Conservation (phyloP, 2,797 vertebrate species). For the Lagodon rhomboides region DNA sequence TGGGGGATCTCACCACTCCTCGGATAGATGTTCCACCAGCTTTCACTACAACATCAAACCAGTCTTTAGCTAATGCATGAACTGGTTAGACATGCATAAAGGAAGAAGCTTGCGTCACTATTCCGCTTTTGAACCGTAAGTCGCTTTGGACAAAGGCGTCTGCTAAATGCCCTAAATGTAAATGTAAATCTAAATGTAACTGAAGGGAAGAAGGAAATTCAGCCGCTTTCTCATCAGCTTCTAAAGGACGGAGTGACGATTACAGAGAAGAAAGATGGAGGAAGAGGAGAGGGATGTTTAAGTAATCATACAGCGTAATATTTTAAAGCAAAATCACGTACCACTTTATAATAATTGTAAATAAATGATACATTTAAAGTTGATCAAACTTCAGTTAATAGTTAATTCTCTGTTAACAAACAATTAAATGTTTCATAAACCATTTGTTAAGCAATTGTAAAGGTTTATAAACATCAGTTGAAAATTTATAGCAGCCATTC, state of each 20-base stretch:
- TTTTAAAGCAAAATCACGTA: conserved; percentile 6
- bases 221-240: conserved; percentile 35
- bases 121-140: conserved; percentile 45
- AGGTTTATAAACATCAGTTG: too few relatives aligned
- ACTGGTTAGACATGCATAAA: conserved; percentile 38
- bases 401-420: too few relatives aligned
- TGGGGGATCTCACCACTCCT: conserved; percentile 41
- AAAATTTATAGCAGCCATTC: too few relatives aligned
- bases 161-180: too few relatives aligned
- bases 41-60: conserved; percentile 35
- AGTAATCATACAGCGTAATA: conserved; percentile 21
- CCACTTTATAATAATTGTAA: too few relatives aligned
- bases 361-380: too few relatives aligned
- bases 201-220: conserved; percentile 31
- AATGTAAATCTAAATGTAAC: too few relatives aligned
- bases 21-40: conserved; percentile 29
- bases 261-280: conserved; percentile 15
- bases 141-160: too few relatives aligned
- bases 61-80: conserved; percentile 39
- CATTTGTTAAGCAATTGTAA: too few relatives aligned
- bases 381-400: too few relatives aligned
- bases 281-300: background rate
- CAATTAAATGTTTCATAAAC: too few relatives aligned
- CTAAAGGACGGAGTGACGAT: conserved; percentile 30
- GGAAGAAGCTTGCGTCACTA: conserved; percentile 48